Evolutionary conservation across 2,888 invertebrate species (phyloP).

Genomic region (Suillia variegata): DNA sequence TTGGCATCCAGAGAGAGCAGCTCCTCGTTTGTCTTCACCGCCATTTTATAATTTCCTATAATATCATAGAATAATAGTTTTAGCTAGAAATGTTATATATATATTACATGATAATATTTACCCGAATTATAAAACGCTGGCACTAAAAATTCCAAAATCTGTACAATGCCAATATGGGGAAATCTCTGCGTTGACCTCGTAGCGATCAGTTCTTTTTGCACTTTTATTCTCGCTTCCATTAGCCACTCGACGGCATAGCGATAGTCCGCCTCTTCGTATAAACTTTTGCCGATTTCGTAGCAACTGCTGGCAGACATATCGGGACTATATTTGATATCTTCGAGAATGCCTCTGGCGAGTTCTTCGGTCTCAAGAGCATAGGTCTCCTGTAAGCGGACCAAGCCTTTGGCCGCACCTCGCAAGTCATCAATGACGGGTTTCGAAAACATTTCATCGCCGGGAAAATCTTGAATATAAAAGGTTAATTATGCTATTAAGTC

Average conservation of each 20-base stretch:
- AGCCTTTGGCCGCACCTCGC: slow-evolving; percentile 85
- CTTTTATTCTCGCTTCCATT: slow-evolving; percentile 26
- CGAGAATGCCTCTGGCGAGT: slow-evolving; percentile 79
- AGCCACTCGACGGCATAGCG: slow-evolving; percentile 43
- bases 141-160: slow-evolving; percentile 33
- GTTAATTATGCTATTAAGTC: too few relatives aligned
- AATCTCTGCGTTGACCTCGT: slow-evolving; percentile 10
- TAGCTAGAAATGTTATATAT: neutral
- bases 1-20: slow-evolving; percentile 33
- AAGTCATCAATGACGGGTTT: slow-evolving; percentile 75
- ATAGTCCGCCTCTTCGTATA: slow-evolving; percentile 27
- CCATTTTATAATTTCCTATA: slow-evolving; percentile 37
- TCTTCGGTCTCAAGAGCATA: slow-evolving; percentile 81
- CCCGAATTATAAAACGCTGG: slow-evolving; percentile 22
- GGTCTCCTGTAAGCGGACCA: slow-evolving; percentile 87
- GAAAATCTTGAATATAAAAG: too few relatives aligned
- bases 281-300: slow-evolving; percentile 32
- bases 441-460: too few relatives aligned
- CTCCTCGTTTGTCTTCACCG: slow-evolving; percentile 36
- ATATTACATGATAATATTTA: neutral
- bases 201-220: neutral
- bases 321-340: slow-evolving; percentile 68
- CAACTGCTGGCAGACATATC: slow-evolving; percentile 42
- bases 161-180: slow-evolving; percentile 22
- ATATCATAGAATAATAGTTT: too few relatives aligned